Evolutionary conservation across 2,797 vertebrate species (phyloP).

Genomic region (Periparus ater): DNA sequence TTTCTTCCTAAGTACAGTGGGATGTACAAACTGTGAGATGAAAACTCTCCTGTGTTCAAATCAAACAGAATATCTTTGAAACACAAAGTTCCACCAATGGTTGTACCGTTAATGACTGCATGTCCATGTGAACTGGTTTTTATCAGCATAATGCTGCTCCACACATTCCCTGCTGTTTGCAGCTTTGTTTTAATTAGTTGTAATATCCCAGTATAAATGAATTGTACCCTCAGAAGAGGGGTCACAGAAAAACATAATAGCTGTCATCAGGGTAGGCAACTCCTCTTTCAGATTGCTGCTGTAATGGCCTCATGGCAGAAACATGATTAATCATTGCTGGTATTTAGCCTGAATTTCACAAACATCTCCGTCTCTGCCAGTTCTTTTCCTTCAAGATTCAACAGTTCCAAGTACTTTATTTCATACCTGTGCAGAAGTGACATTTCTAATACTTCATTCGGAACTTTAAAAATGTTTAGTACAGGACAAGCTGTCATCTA

Average conservation of each 20-base stretch:
- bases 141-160: background rate
- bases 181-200: background rate
- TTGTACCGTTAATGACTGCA: fast-evolving
- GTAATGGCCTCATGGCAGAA: background rate
- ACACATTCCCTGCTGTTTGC: background rate
- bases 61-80: background rate
- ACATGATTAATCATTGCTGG: background rate
- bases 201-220: background rate
- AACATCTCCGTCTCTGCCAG: fast-evolving
- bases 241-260: background rate
- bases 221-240: background rate
- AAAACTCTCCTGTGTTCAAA: background rate
- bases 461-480: background rate
- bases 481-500: background rate
- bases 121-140: background rate
- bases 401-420: background rate
- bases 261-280: background rate
- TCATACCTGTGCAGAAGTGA: background rate
- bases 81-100: background rate
- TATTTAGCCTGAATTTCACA: background rate
- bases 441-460: background rate
- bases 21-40: background rate
- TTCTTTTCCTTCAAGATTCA: background rate
- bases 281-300: background rate
- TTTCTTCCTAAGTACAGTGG: background rate